Conservation (phyloP, 1,140 invertebrate genomes). For the Diprion similis region DNA sequence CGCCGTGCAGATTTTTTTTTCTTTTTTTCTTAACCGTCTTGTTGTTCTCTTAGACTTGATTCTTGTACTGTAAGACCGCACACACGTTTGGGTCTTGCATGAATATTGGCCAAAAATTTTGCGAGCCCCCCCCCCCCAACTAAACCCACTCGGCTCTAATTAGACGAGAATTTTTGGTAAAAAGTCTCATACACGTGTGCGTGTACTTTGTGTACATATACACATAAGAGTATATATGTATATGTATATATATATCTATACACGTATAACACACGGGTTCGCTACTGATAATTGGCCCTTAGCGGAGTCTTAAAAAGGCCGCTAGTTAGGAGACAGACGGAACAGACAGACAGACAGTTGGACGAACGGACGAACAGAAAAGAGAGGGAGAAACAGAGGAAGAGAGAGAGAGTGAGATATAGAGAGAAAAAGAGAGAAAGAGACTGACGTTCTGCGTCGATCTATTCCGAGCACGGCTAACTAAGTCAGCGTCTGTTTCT, state of each 20-base stretch:
- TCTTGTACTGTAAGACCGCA: no score
- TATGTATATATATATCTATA: no score
- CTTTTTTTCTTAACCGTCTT: no score
- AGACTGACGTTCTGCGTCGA: slow-evolving; percentile 33
- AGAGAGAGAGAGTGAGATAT: background rate
- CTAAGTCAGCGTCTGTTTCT: slow-evolving; percentile 60
- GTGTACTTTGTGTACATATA: no score
- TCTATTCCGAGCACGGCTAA: slow-evolving; percentile 56
- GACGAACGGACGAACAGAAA: background rate
- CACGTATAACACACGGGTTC: background rate
- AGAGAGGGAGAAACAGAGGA: no score
- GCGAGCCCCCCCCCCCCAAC: no score
- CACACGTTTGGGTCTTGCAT: no score
- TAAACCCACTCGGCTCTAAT: background rate
- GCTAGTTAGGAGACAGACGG: slow-evolving; percentile 7
- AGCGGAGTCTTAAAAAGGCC: slow-evolving; percentile 9
- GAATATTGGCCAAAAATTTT: no score
- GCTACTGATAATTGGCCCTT: slow-evolving; percentile 21
- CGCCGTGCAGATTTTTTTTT: no score
- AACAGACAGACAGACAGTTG: slow-evolving; percentile 6
- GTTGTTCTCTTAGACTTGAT: no score
- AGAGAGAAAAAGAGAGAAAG: background rate
- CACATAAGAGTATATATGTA: no score
- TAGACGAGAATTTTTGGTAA: background rate
- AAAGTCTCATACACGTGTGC: background rate